phyloP scores from a whole-genome alignment of 2,888 invertebrate genomes.

The Palloptera scutellata region DNA sequence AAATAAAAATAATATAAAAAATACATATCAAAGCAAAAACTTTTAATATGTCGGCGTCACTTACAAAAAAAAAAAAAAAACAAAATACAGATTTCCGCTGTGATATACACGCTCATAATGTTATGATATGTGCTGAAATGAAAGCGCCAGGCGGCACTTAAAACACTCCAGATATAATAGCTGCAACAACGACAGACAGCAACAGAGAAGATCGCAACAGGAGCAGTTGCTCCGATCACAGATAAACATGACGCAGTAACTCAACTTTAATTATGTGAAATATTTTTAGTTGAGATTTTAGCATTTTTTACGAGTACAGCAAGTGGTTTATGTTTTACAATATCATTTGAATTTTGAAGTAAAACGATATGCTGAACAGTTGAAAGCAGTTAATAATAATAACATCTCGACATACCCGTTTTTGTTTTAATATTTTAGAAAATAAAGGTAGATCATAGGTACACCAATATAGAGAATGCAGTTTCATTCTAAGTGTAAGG shows the following conservation, averaged over 20 bases:
- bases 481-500: too few species aligned
- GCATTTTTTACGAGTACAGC: too few species aligned
- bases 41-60: constrained; percentile 7
- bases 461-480: too few species aligned
- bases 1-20: too few species aligned
- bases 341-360: too few species aligned
- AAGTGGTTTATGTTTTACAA: too few species aligned
- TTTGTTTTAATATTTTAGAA: too few species aligned
- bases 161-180: neutral
- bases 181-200: constrained; percentile 8
- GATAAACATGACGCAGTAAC: neutral
- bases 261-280: neutral
- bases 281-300: too few species aligned
- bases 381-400: too few species aligned
- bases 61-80: constrained; percentile 8
- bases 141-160: constrained; percentile 30
- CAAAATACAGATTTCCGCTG: constrained; percentile 26
- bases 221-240: constrained; percentile 8
- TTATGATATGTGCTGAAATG: constrained; percentile 19
- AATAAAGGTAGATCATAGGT: too few species aligned
- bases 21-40: neutral
- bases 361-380: too few species aligned
- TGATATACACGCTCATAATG: neutral
- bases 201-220: constrained; percentile 1
- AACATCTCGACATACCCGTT: too few species aligned